Conservation (phyloP, 2,888 invertebrate genomes). For the Halocaridina rubra region DNA sequence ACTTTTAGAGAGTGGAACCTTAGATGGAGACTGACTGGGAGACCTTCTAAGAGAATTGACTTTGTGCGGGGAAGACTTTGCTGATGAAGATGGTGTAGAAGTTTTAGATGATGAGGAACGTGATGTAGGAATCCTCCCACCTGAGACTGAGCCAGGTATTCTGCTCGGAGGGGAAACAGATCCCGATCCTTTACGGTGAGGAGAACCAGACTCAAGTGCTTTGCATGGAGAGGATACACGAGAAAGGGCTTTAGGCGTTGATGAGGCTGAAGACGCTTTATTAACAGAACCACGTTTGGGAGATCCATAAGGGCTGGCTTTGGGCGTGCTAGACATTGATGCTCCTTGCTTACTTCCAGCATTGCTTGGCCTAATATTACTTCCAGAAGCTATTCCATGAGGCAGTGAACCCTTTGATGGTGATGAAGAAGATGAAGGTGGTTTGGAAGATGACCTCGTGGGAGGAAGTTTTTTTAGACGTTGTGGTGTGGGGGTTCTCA, state of each 20-base stretch:
- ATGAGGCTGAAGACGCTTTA: neutral
- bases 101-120: slow-evolving; percentile 28
- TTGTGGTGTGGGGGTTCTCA: neutral
- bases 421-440: neutral
- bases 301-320: slow-evolving; percentile 25
- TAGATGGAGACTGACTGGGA: slow-evolving; percentile 16
- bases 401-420: neutral
- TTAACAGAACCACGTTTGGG: neutral
- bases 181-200: neutral
- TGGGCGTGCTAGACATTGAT: slow-evolving; percentile 11
- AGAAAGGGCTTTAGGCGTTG: slow-evolving; percentile 36
- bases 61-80: slow-evolving; percentile 29
- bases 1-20: slow-evolving; percentile 31
- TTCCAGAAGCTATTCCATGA: neutral
- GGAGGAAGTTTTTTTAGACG: neutral
- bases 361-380: neutral
- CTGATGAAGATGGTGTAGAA: slow-evolving; percentile 14
- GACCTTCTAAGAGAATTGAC: neutral
- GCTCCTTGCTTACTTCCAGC: neutral
- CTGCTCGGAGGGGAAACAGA: neutral
- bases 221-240: slow-evolving; percentile 27
- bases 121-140: neutral
- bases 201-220: neutral
- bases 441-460: neutral
- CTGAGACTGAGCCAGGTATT: neutral